Percentiles rank a stretch among this genome's conserved stretches.
phyloP scores from a whole-genome alignment of 2,113 vertebrate species.

The Garra rufa region DNA sequence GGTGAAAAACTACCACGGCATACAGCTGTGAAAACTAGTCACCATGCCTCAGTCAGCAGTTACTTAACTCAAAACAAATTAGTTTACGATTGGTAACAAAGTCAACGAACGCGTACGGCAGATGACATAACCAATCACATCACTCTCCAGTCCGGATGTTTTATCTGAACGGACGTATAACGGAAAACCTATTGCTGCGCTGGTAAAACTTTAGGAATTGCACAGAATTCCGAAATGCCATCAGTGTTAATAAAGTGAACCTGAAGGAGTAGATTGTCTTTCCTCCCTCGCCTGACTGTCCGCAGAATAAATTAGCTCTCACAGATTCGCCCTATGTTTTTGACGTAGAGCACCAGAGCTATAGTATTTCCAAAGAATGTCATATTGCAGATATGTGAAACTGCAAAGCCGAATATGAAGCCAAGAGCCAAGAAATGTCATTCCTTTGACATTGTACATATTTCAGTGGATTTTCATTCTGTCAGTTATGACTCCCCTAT shows the following conservation, averaged over 20 bases:
- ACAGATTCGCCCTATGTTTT: conserved; percentile 45
- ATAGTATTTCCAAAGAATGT: conserved; percentile 55
- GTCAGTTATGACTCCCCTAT: conserved; percentile 30
- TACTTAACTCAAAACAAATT: conserved; percentile 43
- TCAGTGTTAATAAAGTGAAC: conserved; percentile 45
- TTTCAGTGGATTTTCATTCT: conserved; percentile 35
- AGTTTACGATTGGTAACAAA: conserved; percentile 44
- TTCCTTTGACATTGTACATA: conserved; percentile 22
- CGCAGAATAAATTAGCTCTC: conserved; percentile 52
- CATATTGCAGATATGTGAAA: conserved; percentile 46
- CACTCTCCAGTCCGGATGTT: conserved; percentile 38
- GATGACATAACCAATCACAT: conserved; percentile 49
- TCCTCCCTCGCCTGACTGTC: conserved; percentile 38
- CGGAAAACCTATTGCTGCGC: not conserved
- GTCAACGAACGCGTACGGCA: conserved; percentile 17
- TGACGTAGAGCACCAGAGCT: conserved; percentile 40
- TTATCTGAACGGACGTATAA: conserved; percentile 32
- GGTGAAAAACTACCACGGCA: not conserved
- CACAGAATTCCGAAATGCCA: conserved; percentile 34
- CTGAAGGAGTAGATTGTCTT: conserved; percentile 51
- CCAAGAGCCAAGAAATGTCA: conserved; percentile 41
- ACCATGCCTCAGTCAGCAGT: conserved; percentile 43
- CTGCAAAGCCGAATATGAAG: conserved; percentile 39
- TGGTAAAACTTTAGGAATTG: not conserved
- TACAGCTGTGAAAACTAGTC: not conserved